Conservation (phyloP, 2,113 vertebrate genomes). For the Pardalotus punctatus region DNA sequence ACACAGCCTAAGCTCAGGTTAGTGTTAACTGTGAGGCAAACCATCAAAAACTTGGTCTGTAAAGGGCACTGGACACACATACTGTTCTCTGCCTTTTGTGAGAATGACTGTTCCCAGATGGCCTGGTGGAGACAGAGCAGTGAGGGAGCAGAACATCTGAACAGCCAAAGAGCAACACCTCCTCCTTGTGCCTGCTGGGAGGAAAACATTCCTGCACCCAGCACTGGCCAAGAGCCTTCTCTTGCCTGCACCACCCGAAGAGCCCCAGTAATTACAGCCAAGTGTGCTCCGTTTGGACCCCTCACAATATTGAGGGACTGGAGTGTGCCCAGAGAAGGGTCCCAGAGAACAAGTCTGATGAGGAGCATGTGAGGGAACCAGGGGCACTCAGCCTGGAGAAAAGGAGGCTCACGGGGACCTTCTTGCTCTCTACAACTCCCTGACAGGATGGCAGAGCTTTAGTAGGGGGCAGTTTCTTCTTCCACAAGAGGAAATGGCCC, state of each 20-base stretch:
- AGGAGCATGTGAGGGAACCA: neutral
- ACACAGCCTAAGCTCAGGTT: neutral
- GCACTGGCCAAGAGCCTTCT: neutral
- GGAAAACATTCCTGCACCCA: neutral
- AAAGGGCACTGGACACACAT: accelerated
- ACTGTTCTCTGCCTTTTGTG: neutral
- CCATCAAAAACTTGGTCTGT: neutral
- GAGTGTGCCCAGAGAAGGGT: neutral
- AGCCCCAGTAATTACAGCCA: neutral
- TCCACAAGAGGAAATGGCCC: neutral
- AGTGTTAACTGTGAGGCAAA: neutral
- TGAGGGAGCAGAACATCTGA: neutral
- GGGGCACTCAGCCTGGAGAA: neutral
- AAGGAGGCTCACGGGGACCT: neutral
- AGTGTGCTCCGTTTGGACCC: neutral
- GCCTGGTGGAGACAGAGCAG: neutral
- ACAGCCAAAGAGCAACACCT: conserved; percentile 5
- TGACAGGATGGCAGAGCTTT: neutral
- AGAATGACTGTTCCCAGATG: neutral
- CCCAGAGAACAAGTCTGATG: neutral
- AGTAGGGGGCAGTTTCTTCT: neutral
- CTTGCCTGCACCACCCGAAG: neutral
- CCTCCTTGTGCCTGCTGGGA: conserved; percentile 36
- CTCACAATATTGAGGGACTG: neutral
- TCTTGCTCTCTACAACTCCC: neutral